Conservation (phyloP, 2,113 vertebrate genomes). For the Sisor rabdophorus region DNA sequence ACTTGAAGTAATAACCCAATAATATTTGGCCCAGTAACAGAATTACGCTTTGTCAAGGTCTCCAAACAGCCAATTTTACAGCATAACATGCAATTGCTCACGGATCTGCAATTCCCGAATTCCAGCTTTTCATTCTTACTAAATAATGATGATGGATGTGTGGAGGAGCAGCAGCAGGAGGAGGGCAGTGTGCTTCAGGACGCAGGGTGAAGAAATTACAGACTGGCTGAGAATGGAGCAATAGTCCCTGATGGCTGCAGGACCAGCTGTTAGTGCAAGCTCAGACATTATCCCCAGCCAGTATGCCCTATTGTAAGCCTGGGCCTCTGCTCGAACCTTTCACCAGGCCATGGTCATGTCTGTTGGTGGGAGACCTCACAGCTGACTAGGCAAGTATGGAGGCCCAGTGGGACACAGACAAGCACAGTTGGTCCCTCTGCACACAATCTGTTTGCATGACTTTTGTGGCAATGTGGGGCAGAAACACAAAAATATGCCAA, state of each 20-base stretch:
- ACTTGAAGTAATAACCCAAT: not conserved
- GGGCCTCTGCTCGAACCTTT: constrained; percentile 41
- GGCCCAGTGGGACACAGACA: constrained; percentile 32
- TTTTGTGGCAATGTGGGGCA: constrained; percentile 4
- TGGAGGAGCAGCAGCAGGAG: constrained; percentile 40
- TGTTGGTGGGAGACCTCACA: constrained; percentile 36
- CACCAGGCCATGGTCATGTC: constrained; percentile 48
- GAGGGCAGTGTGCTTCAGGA: not conserved
- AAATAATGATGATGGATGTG: constrained; percentile 36
- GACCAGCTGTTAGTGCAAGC: constrained; percentile 50
- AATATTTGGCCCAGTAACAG: not conserved
- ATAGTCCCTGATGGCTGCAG: constrained; percentile 44
- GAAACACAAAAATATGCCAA: constrained; percentile 11
- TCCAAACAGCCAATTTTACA: constrained; percentile 4
- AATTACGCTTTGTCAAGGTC: not conserved
- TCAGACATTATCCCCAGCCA: constrained; percentile 33
- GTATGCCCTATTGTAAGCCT: constrained; percentile 33
- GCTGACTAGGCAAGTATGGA: constrained; percentile 45
- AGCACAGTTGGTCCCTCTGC: constrained; percentile 18
- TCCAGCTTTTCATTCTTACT: not conserved
- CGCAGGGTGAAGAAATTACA: constrained; percentile 34
- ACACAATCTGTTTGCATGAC: constrained; percentile 35
- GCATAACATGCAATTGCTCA: not conserved
- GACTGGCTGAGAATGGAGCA: constrained; percentile 32
- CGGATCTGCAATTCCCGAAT: constrained; percentile 6